Percentiles rank a stretch among this genome's conserved stretches.
Conservation (phyloP, 2,797 vertebrate species). For the Alcedo quadribrachys region DNA sequence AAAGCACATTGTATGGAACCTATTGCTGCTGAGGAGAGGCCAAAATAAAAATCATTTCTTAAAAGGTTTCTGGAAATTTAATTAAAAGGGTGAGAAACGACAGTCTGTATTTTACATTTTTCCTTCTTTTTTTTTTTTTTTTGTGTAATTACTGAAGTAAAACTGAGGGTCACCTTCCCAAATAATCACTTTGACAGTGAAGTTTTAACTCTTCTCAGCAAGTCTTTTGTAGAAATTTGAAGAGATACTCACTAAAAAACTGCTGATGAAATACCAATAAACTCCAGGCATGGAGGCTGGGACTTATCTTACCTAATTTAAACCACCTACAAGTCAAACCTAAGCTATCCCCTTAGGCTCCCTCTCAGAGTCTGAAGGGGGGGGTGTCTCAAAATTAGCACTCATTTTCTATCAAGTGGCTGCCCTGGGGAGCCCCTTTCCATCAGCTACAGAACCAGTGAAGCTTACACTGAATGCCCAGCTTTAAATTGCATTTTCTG, state of each 20-base stretch:
- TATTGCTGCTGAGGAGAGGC: neutral
- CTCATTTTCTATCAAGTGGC: neutral
- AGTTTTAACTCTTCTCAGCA: neutral
- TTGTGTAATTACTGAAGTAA: neutral
- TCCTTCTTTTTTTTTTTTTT: neutral
- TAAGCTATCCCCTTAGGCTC: neutral
- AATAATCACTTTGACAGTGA: neutral
- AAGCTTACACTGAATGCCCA: neutral
- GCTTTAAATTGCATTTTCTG: constrained; percentile 8
- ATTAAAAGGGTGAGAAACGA: neutral
- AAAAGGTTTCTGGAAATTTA: neutral
- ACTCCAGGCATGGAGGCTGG: neutral
- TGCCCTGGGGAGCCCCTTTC: neutral
- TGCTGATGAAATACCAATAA: constrained; percentile 23
- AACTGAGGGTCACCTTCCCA: neutral
- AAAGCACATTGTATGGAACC: neutral
- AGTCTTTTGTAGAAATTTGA: neutral
- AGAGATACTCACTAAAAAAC: neutral
- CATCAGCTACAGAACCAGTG: neutral
- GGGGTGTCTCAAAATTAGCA: neutral
- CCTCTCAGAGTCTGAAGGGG: neutral
- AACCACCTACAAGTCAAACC: neutral
- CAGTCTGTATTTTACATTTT: neutral
- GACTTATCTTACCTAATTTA: neutral
- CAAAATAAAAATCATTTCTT: neutral